Base-by-base conservation (phyloP, 2,797 vertebrate species). In the Centropyge bicolor region DNA sequence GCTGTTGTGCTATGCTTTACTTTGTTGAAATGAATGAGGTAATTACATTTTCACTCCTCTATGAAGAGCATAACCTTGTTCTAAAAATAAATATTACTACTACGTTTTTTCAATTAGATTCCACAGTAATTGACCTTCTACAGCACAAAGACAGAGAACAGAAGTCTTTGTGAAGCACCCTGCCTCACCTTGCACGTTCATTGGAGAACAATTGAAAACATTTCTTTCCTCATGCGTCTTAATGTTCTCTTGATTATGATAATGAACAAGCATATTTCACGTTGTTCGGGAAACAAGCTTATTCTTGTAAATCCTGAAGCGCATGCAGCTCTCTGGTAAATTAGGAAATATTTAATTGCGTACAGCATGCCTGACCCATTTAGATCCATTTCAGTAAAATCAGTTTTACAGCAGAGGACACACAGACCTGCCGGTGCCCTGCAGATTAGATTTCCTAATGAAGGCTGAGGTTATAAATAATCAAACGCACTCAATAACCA, bases 401-500 rank as follows among this genome's bases (percentile, higher is more conserved):
- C 81, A 67, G 75, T 84, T 88, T 89, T 60, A 84, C 74, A 40
- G 17, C 16, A 9, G 78, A 69, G 76, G 60, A 55, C 55, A 17
- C 45, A 24, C 66, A 69, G 60, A 73, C 82, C 59, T 41, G 70
- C 72, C 56, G 56, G 38, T 66, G 64, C 52, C 70, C 83, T 70
- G 82, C 56, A 80, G 82, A 90, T 88, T 86, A 80, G 36, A 91
- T 91, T 86, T 86, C 80, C 82, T 76, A 76, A 87, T 83, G 76
- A 89, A 74, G 74, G 16, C 24, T n/a, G 61, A 68, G 48, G 80
- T 90, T 78, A 89, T 90, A 90, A 92, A 90, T 92, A 91, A 92
- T 89, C 70, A 62, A 86, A 74, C 40, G 49, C 24, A 68, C 65
- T 71, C 49, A 79, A 80, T 71, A 70, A 75, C 38, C 65, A 81